Conservation (phyloP, 2,797 vertebrate species). For the Labroides dimidiatus region DNA sequence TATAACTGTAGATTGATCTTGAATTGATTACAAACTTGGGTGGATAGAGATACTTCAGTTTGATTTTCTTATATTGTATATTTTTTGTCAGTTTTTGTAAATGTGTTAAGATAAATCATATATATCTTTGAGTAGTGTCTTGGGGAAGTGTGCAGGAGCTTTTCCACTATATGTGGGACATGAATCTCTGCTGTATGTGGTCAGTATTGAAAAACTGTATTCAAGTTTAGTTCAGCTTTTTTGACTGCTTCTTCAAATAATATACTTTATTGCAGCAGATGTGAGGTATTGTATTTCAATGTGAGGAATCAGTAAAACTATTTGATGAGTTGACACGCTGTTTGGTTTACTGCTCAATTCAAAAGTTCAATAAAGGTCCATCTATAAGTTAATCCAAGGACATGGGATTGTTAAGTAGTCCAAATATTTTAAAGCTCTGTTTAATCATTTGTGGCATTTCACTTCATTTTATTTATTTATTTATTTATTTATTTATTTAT, state of each 20-base stretch:
- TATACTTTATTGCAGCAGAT: neutral
- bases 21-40: neutral
- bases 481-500: too few species aligned
- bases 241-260: neutral
- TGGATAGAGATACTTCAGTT: neutral
- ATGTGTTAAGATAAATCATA: neutral
- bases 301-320: neutral
- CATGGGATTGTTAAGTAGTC: neutral
- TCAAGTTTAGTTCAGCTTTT: neutral
- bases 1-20: neutral
- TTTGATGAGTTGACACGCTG: neutral
- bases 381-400: neutral
- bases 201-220: neutral
- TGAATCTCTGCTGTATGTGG: neutral
- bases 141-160: neutral
- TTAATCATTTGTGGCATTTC: too few species aligned
- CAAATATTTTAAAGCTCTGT: too few species aligned
- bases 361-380: neutral
- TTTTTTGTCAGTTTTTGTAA: neutral
- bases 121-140: neutral
- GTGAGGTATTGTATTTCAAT: neutral
- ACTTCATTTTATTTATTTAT: too few species aligned
- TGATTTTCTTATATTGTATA: neutral
- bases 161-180: neutral
- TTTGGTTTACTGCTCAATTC: neutral